phyloP scores from a whole-genome alignment of 2,113 vertebrate genomes.

The Tychaedon coryphoeus region DNA sequence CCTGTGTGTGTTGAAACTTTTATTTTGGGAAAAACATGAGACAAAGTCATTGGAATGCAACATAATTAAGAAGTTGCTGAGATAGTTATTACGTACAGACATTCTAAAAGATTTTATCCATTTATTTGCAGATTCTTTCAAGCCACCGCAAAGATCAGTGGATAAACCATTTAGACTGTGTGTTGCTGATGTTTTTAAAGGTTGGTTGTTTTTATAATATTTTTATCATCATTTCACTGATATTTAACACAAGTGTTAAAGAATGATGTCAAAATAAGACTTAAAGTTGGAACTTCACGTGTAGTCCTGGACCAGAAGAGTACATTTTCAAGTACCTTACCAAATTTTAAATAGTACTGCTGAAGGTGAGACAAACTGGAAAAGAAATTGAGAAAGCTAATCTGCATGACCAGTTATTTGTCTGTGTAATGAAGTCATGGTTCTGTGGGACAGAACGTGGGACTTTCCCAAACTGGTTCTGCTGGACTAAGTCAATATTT shows the following conservation, averaged over 20 bases:
- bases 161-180: constrained; percentile 96
- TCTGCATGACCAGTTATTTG: not conserved
- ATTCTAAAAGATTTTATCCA: not conserved
- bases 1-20: not conserved
- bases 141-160: constrained; percentile 87
- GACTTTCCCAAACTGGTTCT: not conserved
- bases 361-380: not conserved
- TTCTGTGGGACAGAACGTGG: not conserved
- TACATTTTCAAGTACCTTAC: not conserved
- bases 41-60: not conserved
- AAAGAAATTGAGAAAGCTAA: not conserved
- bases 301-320: not conserved
- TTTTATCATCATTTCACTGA: not conserved
- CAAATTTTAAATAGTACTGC: not conserved
- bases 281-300: not conserved
- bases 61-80: not conserved
- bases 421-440: not conserved
- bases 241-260: not conserved
- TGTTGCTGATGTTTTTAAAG: constrained; percentile 97
- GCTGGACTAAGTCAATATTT: not conserved
- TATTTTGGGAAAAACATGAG: not conserved
- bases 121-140: constrained; percentile 86
- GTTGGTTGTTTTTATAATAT: constrained; percentile 69
- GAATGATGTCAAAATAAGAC: not conserved
- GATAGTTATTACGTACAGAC: not conserved